These are phyloP conservation scores for Sporophila hypoxantha DNA, from an alignment of 2,113 vertebrate genomes.

Conservation along the genomic window DNA sequence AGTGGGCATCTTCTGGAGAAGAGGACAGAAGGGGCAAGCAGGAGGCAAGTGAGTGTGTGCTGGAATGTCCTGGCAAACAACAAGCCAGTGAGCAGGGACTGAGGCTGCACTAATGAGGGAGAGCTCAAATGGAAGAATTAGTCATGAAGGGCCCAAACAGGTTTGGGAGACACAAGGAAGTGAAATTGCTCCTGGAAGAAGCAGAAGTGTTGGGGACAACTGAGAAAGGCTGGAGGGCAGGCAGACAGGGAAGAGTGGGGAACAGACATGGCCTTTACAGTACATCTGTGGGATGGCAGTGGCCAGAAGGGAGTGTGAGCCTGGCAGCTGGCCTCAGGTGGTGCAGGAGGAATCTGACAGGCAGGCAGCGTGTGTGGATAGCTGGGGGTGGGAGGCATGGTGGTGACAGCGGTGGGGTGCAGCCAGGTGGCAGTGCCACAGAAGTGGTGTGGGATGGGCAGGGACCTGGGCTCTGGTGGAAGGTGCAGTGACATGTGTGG, in stretches of 20 bases:
- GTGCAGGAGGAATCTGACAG: background rate
- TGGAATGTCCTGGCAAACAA: background rate
- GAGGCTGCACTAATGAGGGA: background rate
- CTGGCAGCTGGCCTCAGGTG: background rate
- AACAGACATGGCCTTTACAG: background rate
- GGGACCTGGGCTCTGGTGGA: rapidly evolving
- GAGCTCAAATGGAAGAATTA: background rate
- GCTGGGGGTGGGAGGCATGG: background rate
- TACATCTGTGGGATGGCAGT: rapidly evolving
- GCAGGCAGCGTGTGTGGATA: rapidly evolving
- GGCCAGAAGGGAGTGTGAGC: background rate
- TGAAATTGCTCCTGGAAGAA: background rate
- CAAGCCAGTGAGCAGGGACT: background rate
- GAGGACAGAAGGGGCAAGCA: background rate
- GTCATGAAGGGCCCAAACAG: background rate
- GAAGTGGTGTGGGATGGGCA: background rate
- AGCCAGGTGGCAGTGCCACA: background rate
- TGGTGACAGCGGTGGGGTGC: background rate
- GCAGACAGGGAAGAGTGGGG: background rate
- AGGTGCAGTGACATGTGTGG: rapidly evolving
- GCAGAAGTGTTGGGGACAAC: background rate
- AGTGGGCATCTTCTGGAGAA: background rate
- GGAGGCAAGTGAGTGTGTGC: rapidly evolving
- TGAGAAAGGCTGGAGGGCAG: background rate
- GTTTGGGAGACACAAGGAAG: background rate